Base-by-base conservation (phyloP, 2,113 vertebrate genomes). In the Oostethus manadensis region DNA sequence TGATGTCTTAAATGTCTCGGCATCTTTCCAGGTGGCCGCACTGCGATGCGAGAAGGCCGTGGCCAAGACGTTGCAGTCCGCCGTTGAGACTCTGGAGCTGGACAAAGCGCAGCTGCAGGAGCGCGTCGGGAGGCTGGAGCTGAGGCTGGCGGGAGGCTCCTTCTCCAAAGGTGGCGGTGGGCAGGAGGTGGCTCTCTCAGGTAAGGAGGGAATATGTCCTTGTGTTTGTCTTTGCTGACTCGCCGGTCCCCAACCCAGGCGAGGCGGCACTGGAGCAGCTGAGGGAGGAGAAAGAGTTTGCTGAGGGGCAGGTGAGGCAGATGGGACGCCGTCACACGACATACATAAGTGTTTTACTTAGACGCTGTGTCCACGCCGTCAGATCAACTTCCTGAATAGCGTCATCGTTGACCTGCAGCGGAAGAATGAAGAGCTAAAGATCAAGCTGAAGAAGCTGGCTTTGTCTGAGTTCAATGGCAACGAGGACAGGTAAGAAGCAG, bases 341-440 rank as follows among this genome's bases (percentile, higher is more conserved):
- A 33, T 33, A 8, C 29, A 8, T 33, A 33, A 4, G 4, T 7
- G 23, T 26, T 26, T 26, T 26, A 26, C 23, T 26, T 26, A 26
- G 5, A 33, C 15, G 8, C 44, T 3, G 14, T 16, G 44, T 43
- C 49, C 64, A 9, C 26, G 1, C 43, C 55, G 0, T 42, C 47
- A 98, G 96, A 95, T 98, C 59, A 96, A 97, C 79, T 98, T 98
- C 91, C 91, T 98, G 42, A 98, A 98, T 59, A 96, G 95, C 0
- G 95, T 98, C 61, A 98, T 98, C 3, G 92, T 98, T 65, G 96
- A 98, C 82, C 93, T 98, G 71, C 96, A 98, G 58, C 89, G 88
- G 68, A 98, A 94, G 66, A 97, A 98, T 0, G 93, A 95, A 66
- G 94, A 98, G 55, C 64, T 98, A 71, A 96, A 95, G 87, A 73